These are phyloP conservation scores for Pipra filicauda DNA, from an alignment of 2,113 vertebrate species.

Conservation along the genomic window DNA sequence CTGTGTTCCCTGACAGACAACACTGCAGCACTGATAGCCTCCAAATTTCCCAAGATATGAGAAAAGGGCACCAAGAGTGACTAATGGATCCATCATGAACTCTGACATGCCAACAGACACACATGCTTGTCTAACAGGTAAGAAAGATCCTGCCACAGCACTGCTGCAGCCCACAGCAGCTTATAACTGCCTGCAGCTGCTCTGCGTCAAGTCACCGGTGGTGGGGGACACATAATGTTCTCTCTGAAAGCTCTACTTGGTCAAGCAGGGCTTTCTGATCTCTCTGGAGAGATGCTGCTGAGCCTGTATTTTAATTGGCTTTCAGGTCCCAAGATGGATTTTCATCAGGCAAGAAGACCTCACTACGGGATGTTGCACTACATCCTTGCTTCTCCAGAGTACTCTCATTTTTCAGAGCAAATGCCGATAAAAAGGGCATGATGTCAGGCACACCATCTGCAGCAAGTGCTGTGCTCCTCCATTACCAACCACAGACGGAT, in stretches of 20 bases:
- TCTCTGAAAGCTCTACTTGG: neutral
- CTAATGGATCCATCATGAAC: neutral
- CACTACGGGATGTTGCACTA: neutral
- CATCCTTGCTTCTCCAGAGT: neutral
- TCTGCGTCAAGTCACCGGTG: neutral
- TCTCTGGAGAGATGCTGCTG: neutral
- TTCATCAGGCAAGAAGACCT: neutral
- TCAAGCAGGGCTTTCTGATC: neutral
- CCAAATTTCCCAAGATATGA: neutral
- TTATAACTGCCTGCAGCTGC: neutral
- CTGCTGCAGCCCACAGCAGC: neutral
- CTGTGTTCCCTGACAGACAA: neutral
- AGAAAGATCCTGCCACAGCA: neutral
- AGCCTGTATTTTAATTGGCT: neutral
- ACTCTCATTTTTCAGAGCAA: slow-evolving; percentile 45
- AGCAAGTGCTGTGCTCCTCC: neutral
- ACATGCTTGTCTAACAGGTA: neutral
- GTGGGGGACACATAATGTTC: neutral
- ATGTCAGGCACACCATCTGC: slow-evolving; percentile 23
- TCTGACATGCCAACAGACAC: rapidly evolving
- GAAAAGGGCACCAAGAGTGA: neutral
- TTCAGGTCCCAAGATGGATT: neutral
- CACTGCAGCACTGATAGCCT: neutral
- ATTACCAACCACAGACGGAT: neutral
- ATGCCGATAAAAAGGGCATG: neutral